These are phyloP conservation scores for Lordiphosa mommai DNA, from an alignment of 1,140 invertebrate genomes.

Conservation along the genomic window DNA sequence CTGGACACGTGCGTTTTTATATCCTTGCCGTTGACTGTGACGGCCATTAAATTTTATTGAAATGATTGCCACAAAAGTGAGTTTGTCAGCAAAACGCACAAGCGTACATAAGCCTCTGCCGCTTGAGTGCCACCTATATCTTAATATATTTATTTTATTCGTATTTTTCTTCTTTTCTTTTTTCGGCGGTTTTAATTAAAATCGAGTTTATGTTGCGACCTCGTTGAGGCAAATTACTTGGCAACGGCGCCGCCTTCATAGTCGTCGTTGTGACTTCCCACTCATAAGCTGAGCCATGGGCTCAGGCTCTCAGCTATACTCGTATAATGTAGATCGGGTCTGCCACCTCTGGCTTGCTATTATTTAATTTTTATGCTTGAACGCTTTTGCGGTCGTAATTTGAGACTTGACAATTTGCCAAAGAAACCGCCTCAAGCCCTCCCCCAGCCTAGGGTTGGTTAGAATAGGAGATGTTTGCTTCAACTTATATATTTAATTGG, in stretches of 20 bases:
- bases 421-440: conserved; percentile 12
- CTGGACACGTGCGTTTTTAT: conserved; percentile 44
- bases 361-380: conserved; percentile 70
- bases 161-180: conserved; percentile 13
- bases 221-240: conserved; percentile 51
- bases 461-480: too few species aligned
- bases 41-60: conserved; percentile 69
- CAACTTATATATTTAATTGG: too few species aligned
- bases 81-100: conserved; percentile 32
- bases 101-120: conserved; percentile 18
- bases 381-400: conserved; percentile 55
- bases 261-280: background rate
- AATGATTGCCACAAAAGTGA: conserved; percentile 35
- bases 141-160: conserved; percentile 46
- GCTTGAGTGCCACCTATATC: background rate
- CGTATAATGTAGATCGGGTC: conserved; percentile 35
- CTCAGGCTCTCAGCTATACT: too few species aligned
- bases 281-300: background rate
- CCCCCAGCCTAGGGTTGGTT: conserved; percentile 18
- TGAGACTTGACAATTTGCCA: conserved; percentile 50
- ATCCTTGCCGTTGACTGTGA: conserved; percentile 41
- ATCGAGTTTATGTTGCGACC: conserved; percentile 49
- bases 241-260: conserved; percentile 23
- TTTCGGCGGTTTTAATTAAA: conserved; percentile 63
- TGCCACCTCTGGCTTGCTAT: conserved; percentile 40